Conservation (phyloP, 2,113 vertebrate genomes). For the Laticauda colubrina region DNA sequence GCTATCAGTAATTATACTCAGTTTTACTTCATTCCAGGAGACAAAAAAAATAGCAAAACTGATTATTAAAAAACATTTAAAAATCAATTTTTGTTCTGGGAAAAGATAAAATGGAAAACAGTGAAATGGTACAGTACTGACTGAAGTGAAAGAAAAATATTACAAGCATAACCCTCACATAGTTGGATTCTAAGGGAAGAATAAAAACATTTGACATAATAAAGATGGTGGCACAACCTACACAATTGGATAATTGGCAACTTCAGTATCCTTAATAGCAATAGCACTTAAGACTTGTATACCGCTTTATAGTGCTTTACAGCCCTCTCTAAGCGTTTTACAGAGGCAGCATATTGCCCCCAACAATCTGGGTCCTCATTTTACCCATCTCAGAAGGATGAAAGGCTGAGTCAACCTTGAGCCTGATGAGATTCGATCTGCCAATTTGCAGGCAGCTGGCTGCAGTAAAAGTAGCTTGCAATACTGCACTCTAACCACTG, state of each 20-base stretch:
- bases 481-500: no score
- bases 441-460: no score
- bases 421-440: no score
- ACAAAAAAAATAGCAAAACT: background rate
- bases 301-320: no score
- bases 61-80: background rate
- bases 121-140: background rate
- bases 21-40: background rate
- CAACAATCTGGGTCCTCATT: no score
- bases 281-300: no score
- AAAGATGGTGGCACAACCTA: background rate
- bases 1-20: background rate
- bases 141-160: background rate
- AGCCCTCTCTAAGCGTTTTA: no score
- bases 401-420: no score
- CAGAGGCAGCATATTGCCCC: no score
- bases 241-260: background rate
- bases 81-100: background rate
- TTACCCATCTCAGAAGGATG: no score
- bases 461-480: no score
- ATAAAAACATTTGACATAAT: background rate
- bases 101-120: background rate
- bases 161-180: background rate
- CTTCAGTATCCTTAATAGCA: background rate
- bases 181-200: background rate